Base-by-base conservation (phyloP, 2,113 vertebrate species). In the Grammomys surdaster region DNA sequence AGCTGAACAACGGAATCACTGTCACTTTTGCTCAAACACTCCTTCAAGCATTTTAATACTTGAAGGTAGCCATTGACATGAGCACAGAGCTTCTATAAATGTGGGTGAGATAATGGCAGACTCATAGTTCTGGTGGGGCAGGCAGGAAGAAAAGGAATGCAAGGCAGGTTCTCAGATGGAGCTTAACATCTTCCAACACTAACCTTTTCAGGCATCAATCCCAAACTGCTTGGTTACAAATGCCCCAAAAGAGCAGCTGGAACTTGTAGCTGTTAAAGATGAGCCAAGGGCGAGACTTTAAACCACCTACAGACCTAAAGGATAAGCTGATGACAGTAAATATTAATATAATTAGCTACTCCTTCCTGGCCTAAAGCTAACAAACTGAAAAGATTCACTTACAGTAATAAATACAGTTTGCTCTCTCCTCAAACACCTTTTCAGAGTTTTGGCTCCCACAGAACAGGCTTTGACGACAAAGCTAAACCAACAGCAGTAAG, bases 1-100 rank as follows among this genome's bases (percentile, higher is more conserved):
- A 72, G 46, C 3, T 46, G 92, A 93, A 33, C n/a, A 75, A 91
- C 22, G 91, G 86, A 97, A 69, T 46, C 69, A 93, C 88, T 26
- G 5, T 46, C 58, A 77, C 1, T 65, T 56, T 89, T 89, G 58
- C 13, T 87, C 58, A 91, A 93, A 93, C 3, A 89, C 73, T 67
- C 36, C 76, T 24, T 93, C 26, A 54, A 75, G 69, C 58, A 93
- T 67, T 86, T 63, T 16, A 7, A 40, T 87, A 65, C 69, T 93
- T 95, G 78, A 69, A 80, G 86, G 48, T 22, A 80, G 14, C 46
- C 73, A 91, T 58, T 58, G 88, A 13, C 78, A 51, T 82, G 63
- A 56, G 73, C 11, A 67, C 10, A 77, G 12, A 91, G 58, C 3
- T 14, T 60, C 69, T 88, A 67, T 40, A 92, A 87, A 96, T 46